Base-by-base conservation (phyloP, 2,888 invertebrate species). In the Drosophila gaucha region DNA sequence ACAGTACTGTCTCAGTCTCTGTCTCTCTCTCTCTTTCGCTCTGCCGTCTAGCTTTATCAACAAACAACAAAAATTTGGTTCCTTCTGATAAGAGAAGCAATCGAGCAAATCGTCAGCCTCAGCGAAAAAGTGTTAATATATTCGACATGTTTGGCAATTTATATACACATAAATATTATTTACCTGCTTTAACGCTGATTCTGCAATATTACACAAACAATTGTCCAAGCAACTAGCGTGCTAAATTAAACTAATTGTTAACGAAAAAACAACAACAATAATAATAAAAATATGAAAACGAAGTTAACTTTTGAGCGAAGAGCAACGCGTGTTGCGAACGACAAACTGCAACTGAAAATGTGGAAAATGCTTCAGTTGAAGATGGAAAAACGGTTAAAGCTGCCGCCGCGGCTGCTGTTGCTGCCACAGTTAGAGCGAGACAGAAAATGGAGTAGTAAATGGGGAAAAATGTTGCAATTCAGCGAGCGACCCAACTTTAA, bases 261-360 rank as follows among this genome's bases (percentile, higher is more conserved):
- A 28, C 24, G 28, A 38, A 35, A 50, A 33, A 55, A 35, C 36
- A 55, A 35, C 44, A 49, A 31, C 16, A 50, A 28, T 36, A 18
- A 16, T 16, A 24, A 24, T 12, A 16, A 26, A 35, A 2, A 24
- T 2, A 35, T n/a, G n/a, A 46, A 46, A 47, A 20, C 24, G 26
- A 39, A 38, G 55, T 31, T 56, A 56, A 56, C 30, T 44, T 31
- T 46, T 14, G 26, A 31, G 20, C 28, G 47, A 57, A 51, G 41
- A 55, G 60, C 39, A 73, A 65, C 79, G 82, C 69, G 78, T 66
- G 73, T 67, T 43, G 58, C 71, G 78, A 84, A 65, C 85, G 78
- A 80, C 84, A 68, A 86, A 88, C 65, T 84, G 88, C 84, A 84
- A 84, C 84, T 84, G 78, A 84, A 78, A 64, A 78, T 31, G 68